Evolutionary conservation across 2,113 vertebrate genomes (phyloP).

Genomic region (Caranx ignobilis): DNA sequence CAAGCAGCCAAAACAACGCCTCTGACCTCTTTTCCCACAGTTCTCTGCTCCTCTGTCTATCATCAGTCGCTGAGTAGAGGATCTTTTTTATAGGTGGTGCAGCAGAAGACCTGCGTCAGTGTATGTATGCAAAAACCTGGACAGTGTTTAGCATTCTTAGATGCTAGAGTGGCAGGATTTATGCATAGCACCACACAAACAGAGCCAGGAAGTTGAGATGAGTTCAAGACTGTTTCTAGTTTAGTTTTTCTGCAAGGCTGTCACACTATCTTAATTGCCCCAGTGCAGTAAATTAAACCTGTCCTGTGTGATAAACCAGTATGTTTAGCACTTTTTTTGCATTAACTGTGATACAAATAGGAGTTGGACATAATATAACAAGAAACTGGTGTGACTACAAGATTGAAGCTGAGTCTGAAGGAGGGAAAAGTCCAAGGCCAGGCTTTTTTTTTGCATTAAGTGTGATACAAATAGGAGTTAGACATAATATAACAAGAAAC

Average conservation of each 20-base stretch:
- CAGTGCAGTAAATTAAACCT: slow-evolving; percentile 3
- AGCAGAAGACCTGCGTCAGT: slow-evolving; percentile 6
- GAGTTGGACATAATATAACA: not conserved
- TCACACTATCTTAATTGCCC: slow-evolving; percentile 8
- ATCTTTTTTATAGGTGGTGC: slow-evolving; percentile 24
- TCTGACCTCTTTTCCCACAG: slow-evolving; percentile 65
- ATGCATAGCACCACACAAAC: slow-evolving; percentile 7
- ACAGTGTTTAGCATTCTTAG: slow-evolving; percentile 8
- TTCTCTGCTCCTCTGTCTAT: slow-evolving; percentile 46
- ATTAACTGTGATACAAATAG: not conserved
- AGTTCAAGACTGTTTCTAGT: slow-evolving; percentile 25
- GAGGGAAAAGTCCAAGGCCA: not conserved
- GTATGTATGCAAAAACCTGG: slow-evolving; percentile 17
- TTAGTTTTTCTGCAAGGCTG: slow-evolving; percentile 1
- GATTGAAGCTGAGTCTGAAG: not conserved
- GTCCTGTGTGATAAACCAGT: not conserved
- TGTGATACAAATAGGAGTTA: slow-evolving; percentile 2
- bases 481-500: not conserved
- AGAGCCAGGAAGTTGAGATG: slow-evolving; percentile 4
- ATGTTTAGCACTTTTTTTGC: not conserved
- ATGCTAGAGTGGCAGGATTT: not conserved
- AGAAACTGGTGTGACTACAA: not conserved
- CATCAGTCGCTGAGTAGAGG: slow-evolving; percentile 33
- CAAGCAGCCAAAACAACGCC: slow-evolving; percentile 69
- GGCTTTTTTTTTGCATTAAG: not conserved